A percentile compares a stretch with the other conserved stretches of the same genome.
These are phyloP conservation scores for Ormyrus pomaceus DNA, from an alignment of 2,888 invertebrate species.

Conservation along the genomic window DNA sequence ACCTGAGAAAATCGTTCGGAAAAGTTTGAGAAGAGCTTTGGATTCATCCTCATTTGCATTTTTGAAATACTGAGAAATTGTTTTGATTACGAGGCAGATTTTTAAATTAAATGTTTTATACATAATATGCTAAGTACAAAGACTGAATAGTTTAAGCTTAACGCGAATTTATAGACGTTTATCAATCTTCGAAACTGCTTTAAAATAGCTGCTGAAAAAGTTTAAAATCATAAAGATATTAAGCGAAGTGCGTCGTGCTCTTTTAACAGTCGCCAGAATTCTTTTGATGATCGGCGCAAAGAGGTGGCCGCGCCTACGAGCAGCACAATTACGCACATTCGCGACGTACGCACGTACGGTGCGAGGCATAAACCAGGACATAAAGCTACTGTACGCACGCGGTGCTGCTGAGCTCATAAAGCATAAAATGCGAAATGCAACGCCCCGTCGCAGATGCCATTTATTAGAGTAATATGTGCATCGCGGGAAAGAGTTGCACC, in stretches of 20 bases:
- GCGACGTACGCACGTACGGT: conserved; percentile 67
- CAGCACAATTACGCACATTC: conserved; percentile 42
- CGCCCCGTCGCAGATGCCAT: conserved; percentile 74
- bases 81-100: too few relatives aligned
- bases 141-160: too few relatives aligned
- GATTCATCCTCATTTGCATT: conserved; percentile 34
- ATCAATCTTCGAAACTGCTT: too few relatives aligned
- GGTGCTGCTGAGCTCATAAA: conserved; percentile 67
- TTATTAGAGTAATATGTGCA: conserved; percentile 66
- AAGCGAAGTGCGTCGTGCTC: too few relatives aligned
- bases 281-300: conserved; percentile 47
- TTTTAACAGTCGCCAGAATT: not conserved
- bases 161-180: too few relatives aligned
- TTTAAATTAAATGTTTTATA: too few relatives aligned
- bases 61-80: conserved; percentile 36
- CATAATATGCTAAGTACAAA: too few relatives aligned
- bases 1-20: conserved; percentile 33
- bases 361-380: conserved; percentile 74
- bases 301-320: not conserved
- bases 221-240: too few relatives aligned
- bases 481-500: not conserved
- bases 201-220: too few relatives aligned
- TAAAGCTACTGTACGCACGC: conserved; percentile 63
- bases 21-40: conserved; percentile 8
- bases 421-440: conserved; percentile 73